Base-by-base conservation (phyloP, 2,113 vertebrate species). In the Neofelis nebulosa region DNA sequence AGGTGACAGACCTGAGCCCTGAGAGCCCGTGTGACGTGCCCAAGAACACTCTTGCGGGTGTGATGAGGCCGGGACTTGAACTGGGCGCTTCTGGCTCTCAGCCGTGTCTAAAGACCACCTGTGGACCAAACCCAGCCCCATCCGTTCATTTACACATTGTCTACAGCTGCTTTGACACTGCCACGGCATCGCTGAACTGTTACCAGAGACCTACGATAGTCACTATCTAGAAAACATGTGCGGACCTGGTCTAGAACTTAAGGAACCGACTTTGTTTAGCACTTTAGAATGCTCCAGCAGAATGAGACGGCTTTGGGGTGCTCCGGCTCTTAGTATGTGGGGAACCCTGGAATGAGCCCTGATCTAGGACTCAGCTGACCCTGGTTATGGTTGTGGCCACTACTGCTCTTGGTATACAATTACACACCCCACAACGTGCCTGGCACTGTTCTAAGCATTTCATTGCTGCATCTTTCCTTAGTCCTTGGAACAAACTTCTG, bases 101-200 rank as follows among this genome's bases (percentile, higher is more conserved):
- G 57, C 61, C n/a, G 0, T 33, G 12, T 6, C 68, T 65, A n/a
- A 4, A 68, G 36, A n/a, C n/a, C 21, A 2, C 31, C 29, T 4
- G 13, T 4, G 31, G 50, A 6, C 9, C 33, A 71, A 23, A 33
- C 29, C 76, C 8, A 50, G 83, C 45, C n/a, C 15, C 0, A 0
- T 8, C 85, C 21, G 4, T 7, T 21, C 23, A 68, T 29, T 65
- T 36, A 45, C 23, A 29, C 23, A 16, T 2, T 19, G 3, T 27
- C 83, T 27, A 3, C 1, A 9, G 27, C 41, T 92, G 48, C 36
- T 69, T 29, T 76, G 13, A 5, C 29, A 8, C 1, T 0, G 16
- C 10, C 31, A 3, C 1, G 0, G 23, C 41, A 33, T 23, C 55
- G 31, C 0, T 13, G 38, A 33, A 41, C 1, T 27, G 11, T 14